These are phyloP conservation scores for Trissonchulus sp. DNA, from an alignment of 2,888 invertebrate species.

Conservation along the genomic window DNA sequence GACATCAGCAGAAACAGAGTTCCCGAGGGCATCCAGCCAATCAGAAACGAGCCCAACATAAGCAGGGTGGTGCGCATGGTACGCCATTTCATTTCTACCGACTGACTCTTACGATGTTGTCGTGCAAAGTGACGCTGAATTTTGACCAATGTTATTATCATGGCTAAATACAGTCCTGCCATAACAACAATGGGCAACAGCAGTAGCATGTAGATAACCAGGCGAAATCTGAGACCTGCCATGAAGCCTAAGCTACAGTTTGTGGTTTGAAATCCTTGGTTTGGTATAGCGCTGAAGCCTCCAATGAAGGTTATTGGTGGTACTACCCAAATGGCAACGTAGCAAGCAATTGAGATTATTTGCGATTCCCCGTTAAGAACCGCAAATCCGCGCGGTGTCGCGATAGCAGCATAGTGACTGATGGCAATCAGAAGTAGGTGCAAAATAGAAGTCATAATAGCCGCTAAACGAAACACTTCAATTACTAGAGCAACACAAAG, in stretches of 20 bases:
- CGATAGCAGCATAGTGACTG: constrained; percentile 63
- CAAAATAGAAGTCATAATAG: constrained; percentile 61
- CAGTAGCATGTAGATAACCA: constrained; percentile 49
- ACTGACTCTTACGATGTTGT: constrained; percentile 12
- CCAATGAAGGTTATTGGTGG: constrained; percentile 58
- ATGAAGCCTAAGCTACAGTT: constrained; percentile 26
- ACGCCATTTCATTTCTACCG: constrained; percentile 20
- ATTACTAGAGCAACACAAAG: constrained; percentile 43
- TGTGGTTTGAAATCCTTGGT: constrained; percentile 49
- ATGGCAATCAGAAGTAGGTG: constrained; percentile 62
- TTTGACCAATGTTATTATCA: constrained; percentile 14
- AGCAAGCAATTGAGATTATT: constrained; percentile 56
- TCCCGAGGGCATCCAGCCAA: constrained; percentile 63
- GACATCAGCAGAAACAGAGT: constrained; percentile 59
- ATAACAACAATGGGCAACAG: constrained; percentile 18
- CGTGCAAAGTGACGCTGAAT: constrained; percentile 4
- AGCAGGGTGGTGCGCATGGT: constrained; percentile 17
- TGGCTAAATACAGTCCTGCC: constrained; percentile 2
- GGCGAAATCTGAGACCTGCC: not conserved
- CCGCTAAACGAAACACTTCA: constrained; percentile 58
- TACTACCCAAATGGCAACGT: constrained; percentile 59
- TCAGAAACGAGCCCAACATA: constrained; percentile 58
- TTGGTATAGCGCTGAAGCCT: constrained; percentile 58
- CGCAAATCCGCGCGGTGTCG: constrained; percentile 61
- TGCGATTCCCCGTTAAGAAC: constrained; percentile 54